Evolutionary conservation across 2,888 invertebrate species (phyloP).

Genomic region (Metellina segmentata): DNA sequence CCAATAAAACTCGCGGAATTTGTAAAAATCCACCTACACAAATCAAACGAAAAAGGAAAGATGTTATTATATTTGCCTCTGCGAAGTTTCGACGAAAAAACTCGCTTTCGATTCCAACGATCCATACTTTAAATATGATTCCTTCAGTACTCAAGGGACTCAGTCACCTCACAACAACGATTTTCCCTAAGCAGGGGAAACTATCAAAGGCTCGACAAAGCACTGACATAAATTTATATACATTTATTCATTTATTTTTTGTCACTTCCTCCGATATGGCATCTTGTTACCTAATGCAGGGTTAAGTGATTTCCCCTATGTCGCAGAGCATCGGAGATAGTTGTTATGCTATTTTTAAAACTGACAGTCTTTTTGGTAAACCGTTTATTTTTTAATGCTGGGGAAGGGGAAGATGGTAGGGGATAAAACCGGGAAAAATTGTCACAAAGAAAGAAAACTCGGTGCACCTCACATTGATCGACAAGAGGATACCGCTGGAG

Average conservation of each 20-base stretch:
- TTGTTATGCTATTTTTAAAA: not conserved
- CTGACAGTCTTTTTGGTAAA: not conserved
- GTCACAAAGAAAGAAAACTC: not conserved
- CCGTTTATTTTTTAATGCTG: slow-evolving; percentile 9
- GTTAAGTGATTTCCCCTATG: slow-evolving; percentile 34
- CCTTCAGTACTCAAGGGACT: too few relatives aligned
- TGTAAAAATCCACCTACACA: too few relatives aligned
- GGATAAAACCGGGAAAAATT: not conserved
- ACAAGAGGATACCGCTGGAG: not conserved
- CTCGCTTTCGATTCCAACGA: too few relatives aligned
- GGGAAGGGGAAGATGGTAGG: too few relatives aligned
- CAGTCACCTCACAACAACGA: too few relatives aligned
- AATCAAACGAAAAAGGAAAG: too few relatives aligned
- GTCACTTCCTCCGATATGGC: not conserved
- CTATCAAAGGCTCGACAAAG: too few relatives aligned
- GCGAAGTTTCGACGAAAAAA: too few relatives aligned
- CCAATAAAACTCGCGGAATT: too few relatives aligned
- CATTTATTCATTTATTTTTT: not conserved
- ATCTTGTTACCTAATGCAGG: slow-evolving; percentile 32
- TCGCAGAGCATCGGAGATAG: not conserved
- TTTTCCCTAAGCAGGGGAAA: too few relatives aligned
- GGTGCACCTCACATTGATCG: slow-evolving; percentile 27
- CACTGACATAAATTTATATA: not conserved
- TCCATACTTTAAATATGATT: too few relatives aligned
- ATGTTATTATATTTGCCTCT: too few relatives aligned